Percentiles rank a stretch among this genome's conserved stretches.
Conservation (phyloP, 2,113 vertebrate genomes). For the Tragelaphus imberbis region DNA sequence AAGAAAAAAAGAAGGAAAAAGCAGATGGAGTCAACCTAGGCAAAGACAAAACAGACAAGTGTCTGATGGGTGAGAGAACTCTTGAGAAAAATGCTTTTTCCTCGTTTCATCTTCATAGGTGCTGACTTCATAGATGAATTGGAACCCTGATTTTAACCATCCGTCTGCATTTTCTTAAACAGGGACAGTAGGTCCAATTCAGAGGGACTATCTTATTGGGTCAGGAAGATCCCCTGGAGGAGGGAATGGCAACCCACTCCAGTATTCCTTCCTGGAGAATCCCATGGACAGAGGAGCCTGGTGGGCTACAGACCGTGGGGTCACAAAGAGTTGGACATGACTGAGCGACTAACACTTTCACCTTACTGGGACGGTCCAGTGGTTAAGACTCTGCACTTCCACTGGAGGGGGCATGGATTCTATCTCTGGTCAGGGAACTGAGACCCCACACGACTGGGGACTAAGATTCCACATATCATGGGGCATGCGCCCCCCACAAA, state of each 20-base stretch:
- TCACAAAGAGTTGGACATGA: background rate
- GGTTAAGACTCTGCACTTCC: background rate
- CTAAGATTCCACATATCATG: background rate
- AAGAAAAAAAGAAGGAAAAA: background rate
- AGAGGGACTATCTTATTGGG: background rate
- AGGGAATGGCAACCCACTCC: background rate
- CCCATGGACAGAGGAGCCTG: background rate
- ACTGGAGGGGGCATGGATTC: background rate
- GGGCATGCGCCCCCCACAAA: background rate
- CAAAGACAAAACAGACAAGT: background rate
- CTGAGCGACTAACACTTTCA: background rate
- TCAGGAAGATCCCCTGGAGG: background rate
- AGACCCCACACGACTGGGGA: background rate
- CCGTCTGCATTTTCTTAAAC: background rate
- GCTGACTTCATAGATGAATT: background rate
- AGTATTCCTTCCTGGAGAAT: background rate
- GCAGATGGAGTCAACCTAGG: background rate
- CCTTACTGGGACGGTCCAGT: background rate
- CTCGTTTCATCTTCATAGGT: background rate
- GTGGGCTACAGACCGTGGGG: background rate
- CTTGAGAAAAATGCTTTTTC: background rate
- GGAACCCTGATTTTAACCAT: background rate
- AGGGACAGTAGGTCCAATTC: background rate
- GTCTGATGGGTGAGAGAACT: background rate
- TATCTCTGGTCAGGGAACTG: background rate